Base-by-base conservation (phyloP, 2,113 vertebrate genomes). In the Mesitornis unicolor region DNA sequence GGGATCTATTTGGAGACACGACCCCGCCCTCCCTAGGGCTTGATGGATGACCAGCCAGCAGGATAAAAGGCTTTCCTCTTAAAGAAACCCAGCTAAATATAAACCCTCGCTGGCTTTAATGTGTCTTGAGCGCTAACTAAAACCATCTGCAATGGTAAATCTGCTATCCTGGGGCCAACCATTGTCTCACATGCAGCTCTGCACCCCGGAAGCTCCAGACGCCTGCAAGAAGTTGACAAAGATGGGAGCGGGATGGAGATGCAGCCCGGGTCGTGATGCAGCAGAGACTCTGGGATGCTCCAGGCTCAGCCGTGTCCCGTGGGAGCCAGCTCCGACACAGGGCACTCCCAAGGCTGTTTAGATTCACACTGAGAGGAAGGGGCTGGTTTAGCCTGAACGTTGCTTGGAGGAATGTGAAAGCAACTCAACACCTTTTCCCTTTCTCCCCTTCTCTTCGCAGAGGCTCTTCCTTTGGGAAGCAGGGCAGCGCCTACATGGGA, bases 21-120 rank as follows among this genome's bases (percentile, higher is more conserved):
- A 86, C 93, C 90, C 93, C 93, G 43, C 95, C 95, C 84, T 95
- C 93, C 84, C 87, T 28, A 84, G 91, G 90, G 93, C 88, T 89
- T 71, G 87, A 79, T 79, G 93, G 90, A 91, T 95, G 95, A 83
- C 84, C 95, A 93, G 93, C 61, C 93, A 86, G 60, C 47, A 97
- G 97, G 97, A 97, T 98, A 93, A 98, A 98, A 98, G 98, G 91
- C 96, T 98, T 98, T 96, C 97, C 97, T 97, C 96, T 96, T 97
- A 93, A 84, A 98, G 97, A 94, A 97, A 92, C 92, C 95, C 95
- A 56, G 91, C 97, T 98, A 98, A 98, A 98, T 98, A 98, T 98
- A 98, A 89, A 91, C 95, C 87, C 89, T 97, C 9, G 92, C 87
- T 79, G 94, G 85, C 97, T 97, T 96, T 96, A 94, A 97, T 95